phyloP scores from a whole-genome alignment of 2,113 vertebrate genomes.

The Camelus bactrianus region DNA sequence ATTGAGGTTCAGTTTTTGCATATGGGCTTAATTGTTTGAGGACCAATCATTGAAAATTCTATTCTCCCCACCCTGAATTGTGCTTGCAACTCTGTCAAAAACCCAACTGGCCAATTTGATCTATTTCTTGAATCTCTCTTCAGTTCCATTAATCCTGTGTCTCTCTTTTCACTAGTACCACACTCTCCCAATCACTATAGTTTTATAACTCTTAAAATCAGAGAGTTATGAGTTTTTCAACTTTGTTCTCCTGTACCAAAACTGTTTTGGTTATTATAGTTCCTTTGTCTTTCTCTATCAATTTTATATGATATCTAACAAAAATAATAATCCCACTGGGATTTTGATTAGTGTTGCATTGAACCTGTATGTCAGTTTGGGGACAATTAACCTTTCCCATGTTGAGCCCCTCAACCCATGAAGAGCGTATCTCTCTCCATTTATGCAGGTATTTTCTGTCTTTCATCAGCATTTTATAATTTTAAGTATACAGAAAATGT shows the following conservation, averaged over 20 bases:
- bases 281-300: slow-evolving; percentile 1
- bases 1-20: not conserved
- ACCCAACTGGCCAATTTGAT: not conserved
- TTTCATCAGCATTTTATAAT: not conserved
- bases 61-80: not conserved
- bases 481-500: not conserved
- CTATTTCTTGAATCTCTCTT: slow-evolving; percentile 16
- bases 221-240: not conserved
- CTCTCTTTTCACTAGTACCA: not conserved
- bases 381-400: not conserved
- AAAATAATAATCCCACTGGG: not conserved
- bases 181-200: not conserved
- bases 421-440: not conserved
- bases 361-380: not conserved
- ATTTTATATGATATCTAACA: not conserved
- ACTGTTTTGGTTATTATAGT: not conserved
- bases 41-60: not conserved
- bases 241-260: slow-evolving; percentile 14
- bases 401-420: not conserved
- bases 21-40: not conserved
- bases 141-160: not conserved
- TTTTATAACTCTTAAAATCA: slow-evolving; percentile 32
- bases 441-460: not conserved
- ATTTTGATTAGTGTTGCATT: not conserved
- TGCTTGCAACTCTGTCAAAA: slow-evolving; percentile 31